phyloP scores from a whole-genome alignment of 2,888 invertebrate genomes.

The Pheosia tremula region DNA sequence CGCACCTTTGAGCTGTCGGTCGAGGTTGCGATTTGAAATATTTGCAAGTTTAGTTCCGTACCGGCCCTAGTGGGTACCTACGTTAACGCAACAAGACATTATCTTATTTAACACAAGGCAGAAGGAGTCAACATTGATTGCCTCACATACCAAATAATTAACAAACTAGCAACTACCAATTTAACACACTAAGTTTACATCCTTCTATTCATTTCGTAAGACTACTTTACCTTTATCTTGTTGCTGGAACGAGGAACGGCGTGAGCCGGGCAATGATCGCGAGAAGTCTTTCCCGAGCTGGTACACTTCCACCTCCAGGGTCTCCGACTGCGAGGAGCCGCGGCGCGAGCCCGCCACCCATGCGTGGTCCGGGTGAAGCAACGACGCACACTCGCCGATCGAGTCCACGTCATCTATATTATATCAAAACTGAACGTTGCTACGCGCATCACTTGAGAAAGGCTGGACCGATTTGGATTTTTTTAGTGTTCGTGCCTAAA shows the following conservation, averaged over 20 bases:
- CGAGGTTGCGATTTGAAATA: not conserved
- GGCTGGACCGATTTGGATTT: too few species aligned
- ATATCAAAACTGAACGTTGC: not conserved
- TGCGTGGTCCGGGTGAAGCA: constrained; percentile 94
- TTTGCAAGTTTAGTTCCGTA: too few species aligned
- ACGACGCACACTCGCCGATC: constrained; percentile 89
- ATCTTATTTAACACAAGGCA: too few species aligned
- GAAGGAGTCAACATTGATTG: too few species aligned
- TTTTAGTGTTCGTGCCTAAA: too few species aligned
- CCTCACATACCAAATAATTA: too few species aligned
- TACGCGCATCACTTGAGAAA: too few species aligned
- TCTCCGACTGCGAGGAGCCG: constrained; percentile 95
- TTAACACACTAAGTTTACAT: too few species aligned
- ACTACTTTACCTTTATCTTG: constrained; percentile 81
- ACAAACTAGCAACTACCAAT: too few species aligned
- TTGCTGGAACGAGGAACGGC: constrained; percentile 93
- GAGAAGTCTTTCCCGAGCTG: constrained; percentile 94
- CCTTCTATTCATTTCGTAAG: too few species aligned
- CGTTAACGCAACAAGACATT: too few species aligned
- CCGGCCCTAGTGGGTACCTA: too few species aligned
- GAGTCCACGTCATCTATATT: constrained; percentile 88
- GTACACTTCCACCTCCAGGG: constrained; percentile 93
- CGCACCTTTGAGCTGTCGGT: constrained; percentile 9
- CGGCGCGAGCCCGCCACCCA: constrained; percentile 91
- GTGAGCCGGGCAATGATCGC: constrained; percentile 92